phyloP scores from a whole-genome alignment of 1,140 invertebrate species.

The Drepana arcuata region DNA sequence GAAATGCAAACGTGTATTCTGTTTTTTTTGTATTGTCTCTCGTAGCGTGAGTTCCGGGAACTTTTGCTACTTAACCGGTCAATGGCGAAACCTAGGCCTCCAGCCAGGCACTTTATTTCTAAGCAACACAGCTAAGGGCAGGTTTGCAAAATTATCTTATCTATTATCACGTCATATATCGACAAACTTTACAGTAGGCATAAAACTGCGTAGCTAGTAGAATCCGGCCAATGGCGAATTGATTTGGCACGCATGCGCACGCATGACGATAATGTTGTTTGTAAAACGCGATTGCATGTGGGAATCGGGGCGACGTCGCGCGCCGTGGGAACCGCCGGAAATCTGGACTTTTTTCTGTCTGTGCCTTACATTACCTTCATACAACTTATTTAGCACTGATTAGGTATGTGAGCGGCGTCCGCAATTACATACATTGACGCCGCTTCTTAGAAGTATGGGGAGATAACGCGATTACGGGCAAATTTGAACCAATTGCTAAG shows the following conservation, averaged over 20 bases:
- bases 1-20: no score
- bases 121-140: no score
- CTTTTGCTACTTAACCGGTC: no score
- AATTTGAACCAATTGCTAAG: constrained; percentile 12
- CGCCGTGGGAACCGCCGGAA: constrained; percentile 44
- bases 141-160: constrained; percentile 30
- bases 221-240: constrained; percentile 24
- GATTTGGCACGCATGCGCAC: constrained; percentile 38
- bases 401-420: constrained; percentile 22
- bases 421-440: constrained; percentile 12
- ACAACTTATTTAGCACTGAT: constrained; percentile 22
- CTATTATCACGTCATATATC: constrained; percentile 26
- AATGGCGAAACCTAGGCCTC: no score
- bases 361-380: constrained; percentile 9
- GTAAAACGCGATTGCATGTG: constrained; percentile 36
- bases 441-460: constrained; percentile 12
- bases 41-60: no score
- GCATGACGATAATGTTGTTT: constrained; percentile 32
- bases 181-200: constrained; percentile 30
- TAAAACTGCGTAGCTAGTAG: no score
- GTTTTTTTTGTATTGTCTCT: no score
- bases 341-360: constrained; percentile 36
- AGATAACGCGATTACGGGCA: constrained; percentile 3
- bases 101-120: no score
- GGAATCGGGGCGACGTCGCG: constrained; percentile 41